Evolutionary conservation across 1,140 invertebrate species (phyloP), one percentile per base, ranked within the genome.

Genomic region (Glossosoma conforme): DNA sequence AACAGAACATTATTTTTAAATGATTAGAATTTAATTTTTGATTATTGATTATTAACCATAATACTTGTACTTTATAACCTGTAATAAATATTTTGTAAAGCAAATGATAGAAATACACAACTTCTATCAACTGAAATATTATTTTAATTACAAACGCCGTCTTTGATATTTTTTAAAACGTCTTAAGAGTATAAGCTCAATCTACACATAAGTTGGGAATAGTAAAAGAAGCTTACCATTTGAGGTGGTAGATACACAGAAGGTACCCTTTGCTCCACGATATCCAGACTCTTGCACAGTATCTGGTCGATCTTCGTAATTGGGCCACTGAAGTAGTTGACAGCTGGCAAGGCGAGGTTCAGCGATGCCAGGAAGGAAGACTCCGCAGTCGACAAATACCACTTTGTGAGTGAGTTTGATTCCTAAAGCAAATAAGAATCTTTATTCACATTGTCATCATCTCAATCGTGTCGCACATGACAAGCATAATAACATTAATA

Each of bases 251-350:
- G 67, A 67, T 87, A 79, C 36, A 89, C 81, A 1, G 82, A 78
- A 0, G 87, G 87, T n/a, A 88, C 79, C 54, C 79, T 77, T 58
- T 86, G 77, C 61, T 89, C 87, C 1, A 89, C 80, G 5, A 86
- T 78, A 60, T 89, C 85, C 33, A 91, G 77, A 18, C 84, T 84
- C 62, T 81, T 84, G 64, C 86, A 89, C 22, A 89, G 76, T 15
- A 87, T 71, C 35, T 76, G 76, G 65, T 91, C 87, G 10, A 89
- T 74, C n/a, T 80, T 80, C 3, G 75, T 72, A 2, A 89, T 77
- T 0, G 86, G 85, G 0, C 76, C 72, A 62, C 86, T 81, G 15
- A 89, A 69, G 3, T 82, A 65, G 30, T 77, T 74, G 3, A 87
- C 79, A 0, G 84, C 81, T 2, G 86, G 85, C 11, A 52, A 32